These are phyloP conservation scores for Microtus montanus DNA, from an alignment of 2,113 vertebrate genomes.

Conservation along the genomic window DNA sequence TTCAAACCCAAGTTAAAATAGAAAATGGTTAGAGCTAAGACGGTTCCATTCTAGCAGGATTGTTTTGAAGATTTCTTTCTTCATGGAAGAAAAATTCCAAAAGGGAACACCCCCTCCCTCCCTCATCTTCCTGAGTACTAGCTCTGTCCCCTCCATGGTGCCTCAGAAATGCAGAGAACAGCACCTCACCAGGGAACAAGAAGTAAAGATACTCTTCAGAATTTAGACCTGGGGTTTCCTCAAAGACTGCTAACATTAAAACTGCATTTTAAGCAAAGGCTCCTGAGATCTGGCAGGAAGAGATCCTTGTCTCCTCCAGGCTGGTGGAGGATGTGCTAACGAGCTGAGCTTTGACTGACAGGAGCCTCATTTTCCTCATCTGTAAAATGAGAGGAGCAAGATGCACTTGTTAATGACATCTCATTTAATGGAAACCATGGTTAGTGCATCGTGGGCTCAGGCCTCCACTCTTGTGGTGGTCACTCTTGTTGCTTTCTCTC, in stretches of 20 bases:
- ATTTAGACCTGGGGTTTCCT: not conserved
- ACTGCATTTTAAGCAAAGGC: not conserved
- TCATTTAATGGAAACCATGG: not conserved
- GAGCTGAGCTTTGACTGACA: not conserved
- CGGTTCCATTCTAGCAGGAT: conserved; percentile 28
- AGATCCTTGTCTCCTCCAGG: not conserved
- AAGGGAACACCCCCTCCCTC: not conserved
- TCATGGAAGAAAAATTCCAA: not conserved
- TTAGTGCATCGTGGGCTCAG: rapidly evolving
- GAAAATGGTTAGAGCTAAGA: not conserved
- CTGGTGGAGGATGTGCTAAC: rapidly evolving
- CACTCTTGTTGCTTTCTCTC: rapidly evolving
- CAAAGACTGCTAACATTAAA: not conserved
- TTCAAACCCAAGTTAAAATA: conserved; percentile 1
- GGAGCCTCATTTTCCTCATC: not conserved
- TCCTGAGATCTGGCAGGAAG: not conserved
- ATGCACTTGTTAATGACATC: not conserved
- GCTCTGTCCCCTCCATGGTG: not conserved
- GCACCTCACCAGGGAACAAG: not conserved
- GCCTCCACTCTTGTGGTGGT: rapidly evolving
- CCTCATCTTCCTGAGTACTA: not conserved
- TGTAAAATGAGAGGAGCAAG: not conserved
- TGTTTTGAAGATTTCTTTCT: conserved; percentile 37
- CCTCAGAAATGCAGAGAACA: not conserved
- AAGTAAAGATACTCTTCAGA: not conserved